phyloP scores from a whole-genome alignment of 2,888 invertebrate species.

The Epicampocera succincta region DNA sequence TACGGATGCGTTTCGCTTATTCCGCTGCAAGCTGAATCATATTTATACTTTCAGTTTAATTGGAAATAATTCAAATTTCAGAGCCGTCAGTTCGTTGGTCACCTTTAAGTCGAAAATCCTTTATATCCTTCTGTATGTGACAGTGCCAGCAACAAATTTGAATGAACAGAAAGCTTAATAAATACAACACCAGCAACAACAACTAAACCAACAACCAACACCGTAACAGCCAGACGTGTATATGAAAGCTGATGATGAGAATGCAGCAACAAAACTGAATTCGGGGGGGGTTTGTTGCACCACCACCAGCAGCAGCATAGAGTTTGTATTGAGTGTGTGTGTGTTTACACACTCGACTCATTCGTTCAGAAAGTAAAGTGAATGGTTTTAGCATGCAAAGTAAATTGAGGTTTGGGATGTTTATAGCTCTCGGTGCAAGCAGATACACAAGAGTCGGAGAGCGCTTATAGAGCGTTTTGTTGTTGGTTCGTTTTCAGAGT shows the following conservation, averaged over 20 bases:
- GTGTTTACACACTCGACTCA: conserved; percentile 7
- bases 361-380: conserved; percentile 21
- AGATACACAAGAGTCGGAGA: not conserved
- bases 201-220: conserved; percentile 22
- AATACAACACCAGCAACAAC: conserved; percentile 31
- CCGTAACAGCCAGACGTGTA: conserved; percentile 49
- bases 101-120: conserved; percentile 6
- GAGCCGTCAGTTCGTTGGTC: conserved; percentile 21
- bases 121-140: conserved; percentile 49
- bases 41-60: no score
- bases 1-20: no score
- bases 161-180: conserved; percentile 51
- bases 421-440: conserved; percentile 24
- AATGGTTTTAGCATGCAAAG: conserved; percentile 49
- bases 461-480: conserved; percentile 1
- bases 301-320: conserved; percentile 27
- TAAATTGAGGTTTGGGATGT: conserved; percentile 62
- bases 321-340: not conserved
- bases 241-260: conserved; percentile 13
- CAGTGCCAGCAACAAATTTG: conserved; percentile 55
- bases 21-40: no score
- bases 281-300: conserved; percentile 40
- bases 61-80: no score
- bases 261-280: not conserved
- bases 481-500: conserved; percentile 23